Base-by-base conservation (phyloP, 1,140 invertebrate genomes). In the Oedothorax gibbosus region DNA sequence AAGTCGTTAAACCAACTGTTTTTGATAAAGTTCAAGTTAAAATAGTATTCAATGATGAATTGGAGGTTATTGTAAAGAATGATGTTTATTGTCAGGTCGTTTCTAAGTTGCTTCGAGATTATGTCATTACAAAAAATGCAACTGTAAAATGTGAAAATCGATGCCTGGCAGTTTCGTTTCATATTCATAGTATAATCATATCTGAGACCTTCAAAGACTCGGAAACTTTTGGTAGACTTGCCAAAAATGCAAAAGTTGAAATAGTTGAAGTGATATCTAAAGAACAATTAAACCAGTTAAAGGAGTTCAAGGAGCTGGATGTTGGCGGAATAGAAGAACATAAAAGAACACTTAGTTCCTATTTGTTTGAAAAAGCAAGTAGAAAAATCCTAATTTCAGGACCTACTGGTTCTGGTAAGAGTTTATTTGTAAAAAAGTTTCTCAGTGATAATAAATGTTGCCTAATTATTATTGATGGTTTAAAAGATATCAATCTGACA, bases 331-430 rank as follows among this genome's bases (percentile, higher is more conserved):
- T 62, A 35, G 64, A 72, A 51, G n/a, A 72, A 53, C 11, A 18
- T 50, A 12, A 15, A n/a, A n/a, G 60, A 20, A 14, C 53, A 15
- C 54, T 82, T 8, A 54, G 54, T 35, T 12, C 6, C 7, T 53
- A 49, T 72, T 82, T 82, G n/a, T 10, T 60, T 10, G n/a, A 20
- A 6, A 50, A 80, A 56, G 20, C 18, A 18, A 54, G 10, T 35
- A 68, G 35, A 53, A 82, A 57, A 20, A 56, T 82, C n/a, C 56
- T 82, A 20, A 20, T 82, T 53, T 54, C 50, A 15, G 79, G 79
- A 8, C 79, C 79, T 18, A 64, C 79, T 20, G 79, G 79, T 14
- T 51, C 35, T 73, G 79, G 79, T 7, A 82, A 82, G 73, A 82
- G 79, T 64, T 15, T 50, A 7, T 53, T 82, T 11, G 35, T 82